A percentile compares a stretch with the other conserved stretches of the same genome.
Evolutionary conservation across 1,140 invertebrate genomes (phyloP).

Genomic region (Monochamus saltuarius): DNA sequence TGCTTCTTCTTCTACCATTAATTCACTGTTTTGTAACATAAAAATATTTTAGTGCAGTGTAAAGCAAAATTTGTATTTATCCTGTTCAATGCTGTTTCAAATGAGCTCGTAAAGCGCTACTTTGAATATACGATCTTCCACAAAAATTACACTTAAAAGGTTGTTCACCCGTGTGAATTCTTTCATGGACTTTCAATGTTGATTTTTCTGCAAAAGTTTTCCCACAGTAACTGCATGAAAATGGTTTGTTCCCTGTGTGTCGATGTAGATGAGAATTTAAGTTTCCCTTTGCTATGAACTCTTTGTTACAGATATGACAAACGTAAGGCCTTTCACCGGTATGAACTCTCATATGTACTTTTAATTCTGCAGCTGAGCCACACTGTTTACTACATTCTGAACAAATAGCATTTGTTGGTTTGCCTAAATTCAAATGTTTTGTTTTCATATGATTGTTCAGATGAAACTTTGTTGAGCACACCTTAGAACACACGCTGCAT

Average conservation of each 20-base stretch:
- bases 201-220: constrained; percentile 56
- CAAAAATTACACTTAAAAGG: constrained; percentile 75
- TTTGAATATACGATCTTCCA: constrained; percentile 45
- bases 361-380: constrained; percentile 26
- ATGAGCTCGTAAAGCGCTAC: constrained; percentile 37
- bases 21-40: no score
- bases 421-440: constrained; percentile 22
- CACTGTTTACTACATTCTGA: constrained; percentile 27
- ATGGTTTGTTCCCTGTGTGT: constrained; percentile 72
- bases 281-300: constrained; percentile 33
- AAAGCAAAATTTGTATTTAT: no score
- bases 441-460: constrained; percentile 29
- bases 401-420: constrained; percentile 21
- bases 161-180: constrained; percentile 52
- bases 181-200: constrained; percentile 36
- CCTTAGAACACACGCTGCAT: constrained; percentile 28
- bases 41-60: no score
- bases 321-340: constrained; percentile 3
- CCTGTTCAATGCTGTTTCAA: constrained; percentile 33
- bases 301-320: constrained; percentile 38
- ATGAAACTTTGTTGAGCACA: constrained; percentile 28
- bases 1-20: no score
- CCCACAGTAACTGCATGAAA: constrained; percentile 72
- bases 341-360: constrained; percentile 11
- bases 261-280: constrained; percentile 63